Conservation (phyloP, 1,140 invertebrate species). For the Nasonia giraulti region DNA sequence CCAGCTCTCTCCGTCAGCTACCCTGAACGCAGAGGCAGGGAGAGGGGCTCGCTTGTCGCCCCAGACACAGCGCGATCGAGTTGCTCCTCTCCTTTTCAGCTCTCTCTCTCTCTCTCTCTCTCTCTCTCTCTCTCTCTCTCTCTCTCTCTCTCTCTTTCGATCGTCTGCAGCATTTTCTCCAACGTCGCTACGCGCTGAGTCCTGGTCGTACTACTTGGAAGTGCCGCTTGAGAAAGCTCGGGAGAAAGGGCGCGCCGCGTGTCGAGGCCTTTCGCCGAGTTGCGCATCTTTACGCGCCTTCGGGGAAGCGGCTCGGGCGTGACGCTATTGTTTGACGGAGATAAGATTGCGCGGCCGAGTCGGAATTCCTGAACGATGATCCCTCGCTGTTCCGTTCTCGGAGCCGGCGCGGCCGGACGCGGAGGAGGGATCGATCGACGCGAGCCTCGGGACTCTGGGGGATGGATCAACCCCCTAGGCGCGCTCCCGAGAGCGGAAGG, state of each 20-base stretch:
- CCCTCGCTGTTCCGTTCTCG: too few species aligned
- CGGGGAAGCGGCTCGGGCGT: neutral
- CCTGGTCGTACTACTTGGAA: neutral
- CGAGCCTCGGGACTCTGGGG: constrained; percentile 49
- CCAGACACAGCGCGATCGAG: neutral
- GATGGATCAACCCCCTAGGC: constrained; percentile 54
- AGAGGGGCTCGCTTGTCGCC: constrained; percentile 21
- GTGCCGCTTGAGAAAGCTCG: neutral
- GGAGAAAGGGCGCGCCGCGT: too few species aligned
- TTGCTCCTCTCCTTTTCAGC: too few species aligned
- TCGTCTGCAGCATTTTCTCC: neutral
- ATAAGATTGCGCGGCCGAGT: neutral
- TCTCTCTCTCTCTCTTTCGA: too few species aligned
- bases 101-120: too few species aligned
- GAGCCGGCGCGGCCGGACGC: too few species aligned
- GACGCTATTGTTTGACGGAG: constrained; percentile 42
- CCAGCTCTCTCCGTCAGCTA: neutral
- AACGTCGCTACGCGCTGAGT: neutral
- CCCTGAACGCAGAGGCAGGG: neutral
- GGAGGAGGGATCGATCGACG: constrained; percentile 25
- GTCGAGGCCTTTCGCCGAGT: neutral
- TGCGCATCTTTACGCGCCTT: neutral
- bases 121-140: too few species aligned
- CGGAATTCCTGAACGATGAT: neutral
- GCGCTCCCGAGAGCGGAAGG: constrained; percentile 51